Evolutionary conservation across 2,888 invertebrate genomes (phyloP).

Genomic region (Melieria picta): DNA sequence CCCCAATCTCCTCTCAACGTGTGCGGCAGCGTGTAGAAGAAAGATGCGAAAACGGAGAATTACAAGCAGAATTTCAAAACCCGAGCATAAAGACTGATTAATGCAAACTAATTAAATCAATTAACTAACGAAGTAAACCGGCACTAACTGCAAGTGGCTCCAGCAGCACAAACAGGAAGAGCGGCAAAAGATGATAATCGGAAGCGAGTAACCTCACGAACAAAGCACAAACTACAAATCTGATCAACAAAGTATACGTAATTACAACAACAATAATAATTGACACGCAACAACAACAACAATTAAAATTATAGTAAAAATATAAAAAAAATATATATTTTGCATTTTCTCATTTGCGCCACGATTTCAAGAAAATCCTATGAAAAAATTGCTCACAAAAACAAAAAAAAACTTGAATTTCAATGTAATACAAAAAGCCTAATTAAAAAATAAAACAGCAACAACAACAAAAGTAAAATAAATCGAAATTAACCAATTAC

Average conservation of each 20-base stretch:
- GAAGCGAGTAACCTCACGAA: slow-evolving; percentile 55
- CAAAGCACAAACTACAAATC: slow-evolving; percentile 41
- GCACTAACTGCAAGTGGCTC: slow-evolving; percentile 24
- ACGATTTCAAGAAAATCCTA: slow-evolving; percentile 37
- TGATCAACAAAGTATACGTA: slow-evolving; percentile 65
- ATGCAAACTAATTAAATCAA: slow-evolving; percentile 23
- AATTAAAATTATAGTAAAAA: slow-evolving; percentile 25
- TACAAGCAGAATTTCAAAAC: too few species aligned
- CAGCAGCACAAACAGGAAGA: slow-evolving; percentile 25
- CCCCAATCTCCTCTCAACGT: too few species aligned
- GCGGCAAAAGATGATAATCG: slow-evolving; percentile 33
- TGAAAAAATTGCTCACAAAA: slow-evolving; percentile 57
- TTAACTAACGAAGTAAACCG: slow-evolving; percentile 6
- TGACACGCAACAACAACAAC: slow-evolving; percentile 43
- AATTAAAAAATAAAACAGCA: slow-evolving; percentile 27
- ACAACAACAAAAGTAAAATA: slow-evolving; percentile 37
- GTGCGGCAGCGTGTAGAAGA: too few species aligned
- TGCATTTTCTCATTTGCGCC: slow-evolving; percentile 31
- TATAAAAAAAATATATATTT: slow-evolving; percentile 30
- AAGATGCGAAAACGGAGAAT: too few species aligned
- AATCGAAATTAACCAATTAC: slow-evolving; percentile 40
- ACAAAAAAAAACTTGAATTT: slow-evolving; percentile 42
- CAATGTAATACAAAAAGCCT: slow-evolving; percentile 43
- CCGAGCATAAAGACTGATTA: slow-evolving; percentile 27
- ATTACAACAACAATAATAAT: slow-evolving; percentile 49